Evolutionary conservation across 2,113 vertebrate species (phyloP), one percentile per base, ranked within the genome.

Genomic region (Mastomys coucha): DNA sequence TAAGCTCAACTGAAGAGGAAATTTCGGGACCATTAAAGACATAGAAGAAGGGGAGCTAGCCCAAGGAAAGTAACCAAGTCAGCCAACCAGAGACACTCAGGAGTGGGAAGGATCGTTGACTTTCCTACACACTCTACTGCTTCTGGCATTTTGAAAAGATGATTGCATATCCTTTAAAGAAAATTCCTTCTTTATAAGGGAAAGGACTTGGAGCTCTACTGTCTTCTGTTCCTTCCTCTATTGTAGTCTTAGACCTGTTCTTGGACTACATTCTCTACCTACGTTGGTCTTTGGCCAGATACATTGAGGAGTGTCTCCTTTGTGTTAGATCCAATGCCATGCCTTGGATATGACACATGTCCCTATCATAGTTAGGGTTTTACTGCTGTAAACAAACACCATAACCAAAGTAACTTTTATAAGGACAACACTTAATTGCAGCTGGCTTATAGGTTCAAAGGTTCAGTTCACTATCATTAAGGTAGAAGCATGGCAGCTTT

Each of bases 101-200:
- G 33, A 86, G 12, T 60, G 12, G 33, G 28, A 94, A 93, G 88
- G 19, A 93, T 67, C 82, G 91, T 67, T 28, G 24, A 49, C 36
- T 72, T 94, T 67, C 24, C 26, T 94, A 58, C 28, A 51, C 53
- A 75, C 13, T 19, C 63, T 5, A 36, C 56, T 42, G 42, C 69
- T 69, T 73, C 84, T 91, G 95, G 69, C n/a, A 69, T 93, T 93
- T 70, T 90, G n/a, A 93, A 95, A 89, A 16, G 56, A 87, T 77
- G 82, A 39, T 76, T 93, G 33, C 58, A 82, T 94, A 39, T 31
- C 65, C 45, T 88, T 82, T 70, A 93, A 75, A 88, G 75, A 89
- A 91, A 39, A 92, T 67, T 77, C 36, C 22, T 93, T 75, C 45
- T 69, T 14, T 85, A 7, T 51, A 69, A 87, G 60, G 33, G 70